Base-by-base conservation (phyloP, 1,140 invertebrate species). In the Aphelenchoides besseyi region DNA sequence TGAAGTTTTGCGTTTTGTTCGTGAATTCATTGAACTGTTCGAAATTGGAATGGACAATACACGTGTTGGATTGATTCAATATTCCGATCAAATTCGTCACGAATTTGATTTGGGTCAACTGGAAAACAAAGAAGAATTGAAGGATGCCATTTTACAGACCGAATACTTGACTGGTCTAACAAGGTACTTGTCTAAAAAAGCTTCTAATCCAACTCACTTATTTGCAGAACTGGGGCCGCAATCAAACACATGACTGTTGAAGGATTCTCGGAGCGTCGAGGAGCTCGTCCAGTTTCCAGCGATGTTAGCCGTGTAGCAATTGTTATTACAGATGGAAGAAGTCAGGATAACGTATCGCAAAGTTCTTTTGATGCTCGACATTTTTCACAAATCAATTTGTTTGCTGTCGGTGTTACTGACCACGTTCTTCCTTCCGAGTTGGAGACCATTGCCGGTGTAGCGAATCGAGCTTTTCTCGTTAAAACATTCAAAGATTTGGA, bases 181-280 rank as follows among this genome's bases (percentile, higher is more conserved):
- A 8, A 64, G 81, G 52, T 79, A 23, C 1, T 16, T 1, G 37
- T n/a, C n/a, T n/a, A n/a, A n/a, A 41, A 18, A 16, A 68, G 12
- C 16, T 1, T 23, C n/a, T n/a, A n/a, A n/a, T n/a, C n/a, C n/a
- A n/a, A n/a, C n/a, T n/a, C n/a, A n/a, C n/a, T 29, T 16, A 9
- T 69, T 8, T 2, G 70, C 54, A 75, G 78, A 33, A 83, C 81
- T n/a, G 82, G 82, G 16, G 82, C 82, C 18, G 82, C 82, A 26
- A 83, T 83, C 41, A 72, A 83, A 59, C 83, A 83, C 68, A 84
- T 83, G 78, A 83, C 83, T 2, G 68, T 70, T n/a, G 83, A 84
- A 69, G 82, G 79, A 3, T 83, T 83, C 69, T 59, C 81, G 18
- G 79, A 85, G 61, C 69, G 83, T 53, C 76, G 82, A 36, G 82